Conservation (phyloP, 1,140 invertebrate species). For the Lutraria rhynchaena region DNA sequence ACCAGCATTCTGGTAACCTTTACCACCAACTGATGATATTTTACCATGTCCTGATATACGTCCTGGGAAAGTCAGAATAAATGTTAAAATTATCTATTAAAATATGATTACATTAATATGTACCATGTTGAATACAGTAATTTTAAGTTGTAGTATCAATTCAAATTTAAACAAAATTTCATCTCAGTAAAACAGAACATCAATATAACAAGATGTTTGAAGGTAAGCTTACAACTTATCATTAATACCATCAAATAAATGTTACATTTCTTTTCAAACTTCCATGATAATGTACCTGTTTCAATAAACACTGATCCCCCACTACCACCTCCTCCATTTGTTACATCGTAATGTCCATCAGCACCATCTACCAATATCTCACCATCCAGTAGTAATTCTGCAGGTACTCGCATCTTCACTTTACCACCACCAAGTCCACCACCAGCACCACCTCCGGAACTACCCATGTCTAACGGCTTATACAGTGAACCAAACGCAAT, state of each 20-base stretch:
- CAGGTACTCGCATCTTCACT: conserved; percentile 64
- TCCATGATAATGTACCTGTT: conserved; percentile 53
- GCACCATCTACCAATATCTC: conserved; percentile 63
- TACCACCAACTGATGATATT: conserved; percentile 68
- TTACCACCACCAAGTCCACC: conserved; percentile 66
- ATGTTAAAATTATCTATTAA: not conserved
- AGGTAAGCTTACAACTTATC: no score
- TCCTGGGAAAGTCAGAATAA: conserved; percentile 57
- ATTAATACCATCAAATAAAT: no score
- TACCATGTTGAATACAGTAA: no score
- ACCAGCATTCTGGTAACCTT: conserved; percentile 61
- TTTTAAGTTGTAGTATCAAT: no score
- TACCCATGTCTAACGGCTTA: conserved; percentile 39
- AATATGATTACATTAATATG: not conserved
- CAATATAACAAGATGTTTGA: no score
- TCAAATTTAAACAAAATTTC: no score
- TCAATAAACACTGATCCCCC: conserved; percentile 69
- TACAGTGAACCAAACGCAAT: conserved; percentile 68
- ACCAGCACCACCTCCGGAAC: conserved; percentile 45
- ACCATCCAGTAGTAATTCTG: conserved; percentile 67
- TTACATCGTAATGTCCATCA: conserved; percentile 23
- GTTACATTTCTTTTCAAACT: no score
- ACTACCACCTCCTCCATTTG: conserved; percentile 69
- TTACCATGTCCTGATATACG: conserved; percentile 70
- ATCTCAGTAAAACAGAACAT: no score